Evolutionary conservation across 2,797 vertebrate species (phyloP).

Genomic region (Euthynnus affinis): DNA sequence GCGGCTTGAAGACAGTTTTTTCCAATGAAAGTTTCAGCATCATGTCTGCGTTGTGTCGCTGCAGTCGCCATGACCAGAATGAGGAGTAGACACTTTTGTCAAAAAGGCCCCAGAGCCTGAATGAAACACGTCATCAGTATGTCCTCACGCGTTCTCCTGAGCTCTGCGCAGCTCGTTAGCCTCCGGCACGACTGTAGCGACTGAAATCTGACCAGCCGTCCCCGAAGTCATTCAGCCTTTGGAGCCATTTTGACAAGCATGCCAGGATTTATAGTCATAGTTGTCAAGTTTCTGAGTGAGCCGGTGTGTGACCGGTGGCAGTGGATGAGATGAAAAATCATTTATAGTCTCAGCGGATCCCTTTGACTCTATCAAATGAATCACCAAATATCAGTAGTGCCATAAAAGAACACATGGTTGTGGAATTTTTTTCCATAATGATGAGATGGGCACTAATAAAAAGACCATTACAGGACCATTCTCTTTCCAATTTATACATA

Average conservation of each 20-base stretch:
- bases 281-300: neutral
- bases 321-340: constrained; percentile 36
- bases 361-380: constrained; percentile 43
- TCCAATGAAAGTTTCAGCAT: constrained; percentile 2
- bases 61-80: constrained; percentile 15
- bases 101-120: constrained; percentile 33
- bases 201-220: constrained; percentile 20
- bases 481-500: constrained; percentile 76
- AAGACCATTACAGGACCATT: constrained; percentile 63
- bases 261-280: constrained; percentile 14
- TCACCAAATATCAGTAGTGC: constrained; percentile 45
- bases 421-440: constrained; percentile 36
- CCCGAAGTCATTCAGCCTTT: constrained; percentile 29
- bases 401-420: constrained; percentile 42
- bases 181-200: neutral
- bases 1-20: neutral
- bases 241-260: constrained; percentile 29
- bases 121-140: constrained; percentile 13
- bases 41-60: constrained; percentile 7
- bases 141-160: constrained; percentile 8
- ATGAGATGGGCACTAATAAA: constrained; percentile 58
- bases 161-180: neutral
- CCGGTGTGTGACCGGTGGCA: constrained; percentile 19
- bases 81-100: neutral
- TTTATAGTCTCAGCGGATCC: constrained; percentile 57